Evolutionary conservation across 2,888 invertebrate species (phyloP).

Genomic region (Nemurella pictetii): DNA sequence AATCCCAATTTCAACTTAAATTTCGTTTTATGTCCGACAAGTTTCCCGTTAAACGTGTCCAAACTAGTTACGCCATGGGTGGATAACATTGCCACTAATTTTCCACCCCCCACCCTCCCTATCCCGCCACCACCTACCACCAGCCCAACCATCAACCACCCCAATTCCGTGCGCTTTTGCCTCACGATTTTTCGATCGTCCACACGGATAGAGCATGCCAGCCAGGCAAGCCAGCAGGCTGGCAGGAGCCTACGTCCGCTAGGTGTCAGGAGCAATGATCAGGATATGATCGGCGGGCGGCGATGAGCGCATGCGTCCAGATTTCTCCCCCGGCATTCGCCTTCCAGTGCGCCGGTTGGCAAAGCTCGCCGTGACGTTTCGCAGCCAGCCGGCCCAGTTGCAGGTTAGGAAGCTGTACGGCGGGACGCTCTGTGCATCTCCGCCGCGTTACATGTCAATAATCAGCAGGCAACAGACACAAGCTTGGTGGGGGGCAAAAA

Average conservation of each 20-base stretch:
- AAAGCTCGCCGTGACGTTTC: neutral
- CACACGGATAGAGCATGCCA: neutral
- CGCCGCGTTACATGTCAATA: neutral
- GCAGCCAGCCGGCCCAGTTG: conserved; percentile 16
- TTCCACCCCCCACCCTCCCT: neutral
- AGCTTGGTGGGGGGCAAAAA: neutral
- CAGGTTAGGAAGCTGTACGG: neutral
- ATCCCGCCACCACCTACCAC: neutral
- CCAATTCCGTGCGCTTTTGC: neutral
- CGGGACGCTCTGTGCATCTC: neutral
- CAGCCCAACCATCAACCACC: no score
- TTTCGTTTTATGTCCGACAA: no score
- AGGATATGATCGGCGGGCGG: neutral
- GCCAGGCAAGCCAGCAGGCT: neutral
- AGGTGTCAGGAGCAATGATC: conserved; percentile 24
- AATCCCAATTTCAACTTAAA: no score
- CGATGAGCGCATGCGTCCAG: neutral
- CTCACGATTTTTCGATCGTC: conserved; percentile 17
- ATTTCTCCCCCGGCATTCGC: neutral
- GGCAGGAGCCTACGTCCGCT: conserved; percentile 9
- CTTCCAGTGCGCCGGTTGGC: conserved; percentile 20
- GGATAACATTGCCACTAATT: neutral
- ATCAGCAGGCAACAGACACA: neutral
- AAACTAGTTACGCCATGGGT: neutral
- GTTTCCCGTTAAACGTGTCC: neutral